These are phyloP conservation scores for Poeciliopsis infans DNA, from an alignment of 2,797 vertebrate genomes.

Conservation along the genomic window DNA sequence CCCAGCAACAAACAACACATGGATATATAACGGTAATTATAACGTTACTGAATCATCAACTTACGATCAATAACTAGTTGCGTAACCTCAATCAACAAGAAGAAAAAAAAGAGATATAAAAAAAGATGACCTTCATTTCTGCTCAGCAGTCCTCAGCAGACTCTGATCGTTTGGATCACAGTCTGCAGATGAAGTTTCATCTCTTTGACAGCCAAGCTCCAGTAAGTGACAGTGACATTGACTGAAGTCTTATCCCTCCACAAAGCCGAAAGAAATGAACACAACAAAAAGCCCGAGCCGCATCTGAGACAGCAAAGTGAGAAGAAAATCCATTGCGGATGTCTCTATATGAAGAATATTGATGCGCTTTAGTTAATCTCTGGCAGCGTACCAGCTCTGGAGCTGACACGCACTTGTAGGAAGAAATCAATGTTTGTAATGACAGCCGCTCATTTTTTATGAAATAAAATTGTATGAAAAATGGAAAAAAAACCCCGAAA, in stretches of 20 bases:
- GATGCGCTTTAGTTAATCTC: slow-evolving; percentile 66
- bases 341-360: slow-evolving; percentile 57
- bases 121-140: slow-evolving; percentile 1
- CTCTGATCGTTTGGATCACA: not conserved
- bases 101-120: too few relatives aligned
- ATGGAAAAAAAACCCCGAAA: not conserved
- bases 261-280: slow-evolving; percentile 48
- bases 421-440: slow-evolving; percentile 63
- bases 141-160: not conserved
- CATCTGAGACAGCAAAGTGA: slow-evolving; percentile 54
- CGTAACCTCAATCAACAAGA: not conserved
- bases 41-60: too few relatives aligned
- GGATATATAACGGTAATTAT: too few relatives aligned
- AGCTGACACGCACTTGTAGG: slow-evolving; percentile 64
- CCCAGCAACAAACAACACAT: too few relatives aligned
- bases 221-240: slow-evolving; percentile 49
- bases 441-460: slow-evolving; percentile 54
- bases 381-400: slow-evolving; percentile 55
- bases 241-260: slow-evolving; percentile 43
- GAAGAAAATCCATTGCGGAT: slow-evolving; percentile 40
- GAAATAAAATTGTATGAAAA: slow-evolving; percentile 46
- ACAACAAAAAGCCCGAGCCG: slow-evolving; percentile 40
- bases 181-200: slow-evolving; percentile 37
- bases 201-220: slow-evolving; percentile 40
- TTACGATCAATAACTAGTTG: not conserved